Percentiles rank a stretch among this genome's conserved stretches.
Conservation (phyloP, 2,888 invertebrate species). For the Ichneumoninae sp. region DNA sequence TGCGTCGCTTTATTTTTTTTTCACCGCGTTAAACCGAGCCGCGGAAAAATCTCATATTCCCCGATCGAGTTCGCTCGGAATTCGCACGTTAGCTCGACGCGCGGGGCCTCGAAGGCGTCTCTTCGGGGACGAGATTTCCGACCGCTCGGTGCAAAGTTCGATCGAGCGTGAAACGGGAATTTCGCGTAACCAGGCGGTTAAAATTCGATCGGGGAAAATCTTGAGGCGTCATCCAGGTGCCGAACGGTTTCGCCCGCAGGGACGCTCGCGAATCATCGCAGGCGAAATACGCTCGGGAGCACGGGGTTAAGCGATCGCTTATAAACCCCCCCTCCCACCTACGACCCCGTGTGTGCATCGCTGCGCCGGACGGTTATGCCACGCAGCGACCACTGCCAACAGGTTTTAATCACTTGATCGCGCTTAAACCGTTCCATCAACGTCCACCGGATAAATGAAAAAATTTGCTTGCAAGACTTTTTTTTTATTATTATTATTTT, state of each 20-base stretch:
- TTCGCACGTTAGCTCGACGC: background rate
- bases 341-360: conserved; percentile 59
- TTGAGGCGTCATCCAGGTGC: conserved; percentile 57
- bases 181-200: conserved; percentile 63
- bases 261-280: conserved; percentile 23
- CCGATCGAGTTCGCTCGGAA: conserved; percentile 1
- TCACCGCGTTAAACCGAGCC: background rate
- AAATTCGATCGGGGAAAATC: conserved; percentile 65
- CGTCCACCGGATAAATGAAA: background rate
- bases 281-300: conserved; percentile 35
- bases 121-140: conserved; percentile 28
- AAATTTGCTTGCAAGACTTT: background rate
- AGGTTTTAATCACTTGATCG: conserved; percentile 66
- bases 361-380: conserved; percentile 69
- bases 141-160: conserved; percentile 17
- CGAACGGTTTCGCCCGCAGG: conserved; percentile 40
- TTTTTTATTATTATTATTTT: background rate
- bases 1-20: background rate
- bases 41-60: background rate
- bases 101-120: background rate
- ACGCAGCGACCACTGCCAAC: conserved; percentile 66
- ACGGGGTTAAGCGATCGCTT: conserved; percentile 65
- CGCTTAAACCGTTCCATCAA: background rate
- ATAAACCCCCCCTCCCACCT: conserved; percentile 21
- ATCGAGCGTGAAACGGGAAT: conserved; percentile 69